Percentiles rank a stretch among this genome's conserved stretches.
phyloP scores from a whole-genome alignment of 2,113 vertebrate species.

The Guaruba guarouba region DNA sequence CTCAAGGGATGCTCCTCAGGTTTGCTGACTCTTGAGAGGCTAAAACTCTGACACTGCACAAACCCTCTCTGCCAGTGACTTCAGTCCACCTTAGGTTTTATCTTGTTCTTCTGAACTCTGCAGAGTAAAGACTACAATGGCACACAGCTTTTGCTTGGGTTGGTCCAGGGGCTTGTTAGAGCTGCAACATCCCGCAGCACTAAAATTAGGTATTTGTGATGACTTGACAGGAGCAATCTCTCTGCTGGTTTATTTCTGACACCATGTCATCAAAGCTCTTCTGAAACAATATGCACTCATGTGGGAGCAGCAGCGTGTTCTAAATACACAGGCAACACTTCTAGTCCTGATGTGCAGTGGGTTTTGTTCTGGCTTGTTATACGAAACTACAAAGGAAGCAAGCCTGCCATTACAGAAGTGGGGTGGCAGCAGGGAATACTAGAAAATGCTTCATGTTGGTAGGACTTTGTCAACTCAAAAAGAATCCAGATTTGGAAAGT shows the following conservation, averaged over 20 bases:
- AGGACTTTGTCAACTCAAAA: background rate
- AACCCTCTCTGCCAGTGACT: background rate
- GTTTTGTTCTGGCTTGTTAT: background rate
- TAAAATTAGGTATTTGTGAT: conserved; percentile 19
- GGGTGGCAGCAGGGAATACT: background rate
- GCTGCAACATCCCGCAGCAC: background rate
- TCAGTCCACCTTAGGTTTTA: background rate
- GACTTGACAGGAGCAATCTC: conserved; percentile 16
- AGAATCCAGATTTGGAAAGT: background rate
- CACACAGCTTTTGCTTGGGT: background rate
- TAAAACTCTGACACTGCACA: background rate
- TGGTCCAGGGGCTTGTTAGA: background rate
- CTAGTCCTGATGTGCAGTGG: background rate
- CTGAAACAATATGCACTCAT: background rate
- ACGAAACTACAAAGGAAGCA: background rate
- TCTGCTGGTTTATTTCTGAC: conserved; percentile 44
- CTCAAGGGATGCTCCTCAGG: background rate
- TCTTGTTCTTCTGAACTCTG: background rate
- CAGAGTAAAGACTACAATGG: rapidly evolving
- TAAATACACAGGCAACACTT: background rate
- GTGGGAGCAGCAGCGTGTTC: conserved; percentile 8
- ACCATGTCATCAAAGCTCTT: conserved; percentile 36
- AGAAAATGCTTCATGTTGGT: background rate
- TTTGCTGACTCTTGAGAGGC: background rate
- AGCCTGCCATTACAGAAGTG: background rate